Evolutionary conservation across 2,888 invertebrate species (phyloP).

Genomic region (Serripes groenlandicus): DNA sequence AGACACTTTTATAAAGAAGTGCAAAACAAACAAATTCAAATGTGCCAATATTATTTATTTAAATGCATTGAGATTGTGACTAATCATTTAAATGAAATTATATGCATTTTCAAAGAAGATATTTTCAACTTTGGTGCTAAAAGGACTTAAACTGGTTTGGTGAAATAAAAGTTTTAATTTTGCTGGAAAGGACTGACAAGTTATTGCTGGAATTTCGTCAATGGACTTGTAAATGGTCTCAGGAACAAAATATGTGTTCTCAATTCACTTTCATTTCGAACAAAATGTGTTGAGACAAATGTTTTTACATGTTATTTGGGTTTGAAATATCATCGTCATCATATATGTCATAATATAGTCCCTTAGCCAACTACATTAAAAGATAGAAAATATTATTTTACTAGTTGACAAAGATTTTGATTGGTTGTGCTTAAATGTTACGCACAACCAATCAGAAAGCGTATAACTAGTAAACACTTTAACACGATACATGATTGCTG

Average conservation of each 20-base stretch:
- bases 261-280: neutral
- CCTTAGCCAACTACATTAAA: no score
- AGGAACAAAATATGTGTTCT: conserved; percentile 39
- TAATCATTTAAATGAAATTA: neutral
- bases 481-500: no score
- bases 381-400: no score
- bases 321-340: no score
- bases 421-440: no score
- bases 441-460: no score
- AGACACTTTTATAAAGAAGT: neutral
- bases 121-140: conserved; percentile 19
- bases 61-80: conserved; percentile 16
- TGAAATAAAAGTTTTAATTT: neutral
- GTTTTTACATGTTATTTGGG: no score
- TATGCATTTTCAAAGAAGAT: neutral
- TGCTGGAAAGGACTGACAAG: neutral
- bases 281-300: neutral
- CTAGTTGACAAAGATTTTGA: no score
- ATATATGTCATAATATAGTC: no score
- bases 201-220: neutral
- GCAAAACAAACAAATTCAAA: conserved; percentile 16
- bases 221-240: conserved; percentile 25
- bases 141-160: neutral
- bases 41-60: conserved; percentile 34
- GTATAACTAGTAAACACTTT: no score